Conservation (phyloP, 2,797 vertebrate genomes). For the Melanotaenia nigrans region DNA sequence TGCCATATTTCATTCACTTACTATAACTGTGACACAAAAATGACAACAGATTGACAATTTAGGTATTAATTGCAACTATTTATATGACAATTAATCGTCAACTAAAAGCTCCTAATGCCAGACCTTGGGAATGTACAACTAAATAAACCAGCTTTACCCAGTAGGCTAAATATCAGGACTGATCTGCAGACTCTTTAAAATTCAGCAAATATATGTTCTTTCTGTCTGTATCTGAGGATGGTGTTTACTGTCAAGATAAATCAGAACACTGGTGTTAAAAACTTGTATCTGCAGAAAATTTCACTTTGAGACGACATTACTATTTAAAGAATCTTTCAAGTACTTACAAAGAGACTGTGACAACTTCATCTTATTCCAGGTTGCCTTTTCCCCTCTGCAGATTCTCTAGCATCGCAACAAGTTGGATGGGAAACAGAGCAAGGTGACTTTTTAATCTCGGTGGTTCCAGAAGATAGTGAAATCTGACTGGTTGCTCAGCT, state of each 20-base stretch:
- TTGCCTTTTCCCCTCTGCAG: constrained; percentile 50
- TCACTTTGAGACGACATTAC: constrained; percentile 14
- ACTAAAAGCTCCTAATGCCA: background rate
- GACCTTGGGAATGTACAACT: background rate
- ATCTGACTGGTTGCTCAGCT: constrained; percentile 41
- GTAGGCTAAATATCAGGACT: background rate
- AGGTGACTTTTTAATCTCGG: constrained; percentile 38
- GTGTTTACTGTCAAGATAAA: constrained; percentile 24
- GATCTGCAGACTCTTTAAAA: background rate
- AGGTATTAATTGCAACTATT: background rate
- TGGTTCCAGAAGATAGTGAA: constrained; percentile 28
- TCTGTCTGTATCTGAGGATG: background rate
- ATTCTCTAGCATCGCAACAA: constrained; percentile 53
- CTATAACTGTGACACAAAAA: background rate
- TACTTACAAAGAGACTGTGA: constrained; percentile 70
- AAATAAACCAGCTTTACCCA: background rate
- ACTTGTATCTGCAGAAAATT: constrained; percentile 7
- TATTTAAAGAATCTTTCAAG: constrained; percentile 32
- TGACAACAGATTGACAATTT: background rate
- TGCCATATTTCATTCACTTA: background rate
- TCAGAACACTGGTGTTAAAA: constrained; percentile 1
- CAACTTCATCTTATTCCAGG: constrained; percentile 55
- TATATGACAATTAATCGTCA: background rate
- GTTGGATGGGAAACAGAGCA: constrained; percentile 11
- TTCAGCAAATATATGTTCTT: background rate